These are phyloP conservation scores for Ctenosaura bakeri DNA, from an alignment of 2,797 vertebrate genomes.

Conservation along the genomic window DNA sequence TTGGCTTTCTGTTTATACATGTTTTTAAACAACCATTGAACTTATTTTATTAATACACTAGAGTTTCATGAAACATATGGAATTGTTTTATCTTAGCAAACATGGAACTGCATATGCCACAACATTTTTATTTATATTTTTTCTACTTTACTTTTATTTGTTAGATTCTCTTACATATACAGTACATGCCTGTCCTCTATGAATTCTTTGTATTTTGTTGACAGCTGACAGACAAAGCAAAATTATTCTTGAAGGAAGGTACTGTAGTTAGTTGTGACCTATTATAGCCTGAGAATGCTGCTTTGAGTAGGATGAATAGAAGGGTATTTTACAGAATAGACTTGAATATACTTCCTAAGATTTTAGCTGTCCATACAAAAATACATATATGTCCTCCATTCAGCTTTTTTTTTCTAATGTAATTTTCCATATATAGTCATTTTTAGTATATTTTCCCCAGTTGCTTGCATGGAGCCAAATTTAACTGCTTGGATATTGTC, in stretches of 20 bases:
- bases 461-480: conserved; percentile 72
- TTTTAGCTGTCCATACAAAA: conserved; percentile 70
- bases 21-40: conserved; percentile 50
- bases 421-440: conserved; percentile 72
- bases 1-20: conserved; percentile 45
- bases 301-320: conserved; percentile 78
- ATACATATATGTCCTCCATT: conserved; percentile 62
- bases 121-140: conserved; percentile 59
- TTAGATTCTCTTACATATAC: conserved; percentile 69
- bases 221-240: conserved; percentile 78
- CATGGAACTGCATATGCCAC: conserved; percentile 52
- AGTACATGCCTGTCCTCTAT: conserved; percentile 66
- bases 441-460: conserved; percentile 71
- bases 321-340: conserved; percentile 77
- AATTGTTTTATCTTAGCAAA: conserved; percentile 66
- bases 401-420: conserved; percentile 55
- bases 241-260: conserved; percentile 78
- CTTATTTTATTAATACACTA: conserved; percentile 62
- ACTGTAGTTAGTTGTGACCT: conserved; percentile 82
- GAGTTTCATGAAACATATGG: conserved; percentile 50
- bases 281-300: conserved; percentile 73
- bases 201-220: conserved; percentile 80
- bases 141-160: conserved; percentile 61
- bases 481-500: conserved; percentile 75
- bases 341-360: conserved; percentile 74